These are phyloP conservation scores for Herpetotheres cachinnans DNA, from an alignment of 2,113 vertebrate species.

Conservation along the genomic window DNA sequence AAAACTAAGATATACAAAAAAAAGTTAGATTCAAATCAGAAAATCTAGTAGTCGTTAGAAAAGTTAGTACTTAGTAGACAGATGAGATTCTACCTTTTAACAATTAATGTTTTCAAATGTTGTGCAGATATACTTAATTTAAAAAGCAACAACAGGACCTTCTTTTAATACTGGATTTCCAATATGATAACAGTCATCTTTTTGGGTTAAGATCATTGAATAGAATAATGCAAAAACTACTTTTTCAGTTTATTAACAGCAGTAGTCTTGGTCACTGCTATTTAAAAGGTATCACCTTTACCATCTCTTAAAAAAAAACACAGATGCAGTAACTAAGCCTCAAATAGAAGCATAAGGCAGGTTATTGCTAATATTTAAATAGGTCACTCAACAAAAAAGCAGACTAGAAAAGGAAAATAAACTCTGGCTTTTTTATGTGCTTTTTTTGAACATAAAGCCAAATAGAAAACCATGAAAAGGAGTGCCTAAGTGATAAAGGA, in stretches of 20 bases:
- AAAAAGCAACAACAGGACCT: neutral
- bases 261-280: neutral
- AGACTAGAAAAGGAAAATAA: slow-evolving; percentile 61
- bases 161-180: neutral
- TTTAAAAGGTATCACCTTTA: slow-evolving; percentile 30
- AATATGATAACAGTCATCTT: neutral
- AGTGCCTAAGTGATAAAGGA: neutral
- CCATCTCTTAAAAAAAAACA: neutral
- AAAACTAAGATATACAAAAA: slow-evolving; percentile 5
- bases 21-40: slow-evolving; percentile 39
- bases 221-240: neutral
- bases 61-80: slow-evolving; percentile 68
- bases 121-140: slow-evolving; percentile 47
- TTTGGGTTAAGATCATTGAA: neutral
- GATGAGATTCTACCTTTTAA: slow-evolving; percentile 77
- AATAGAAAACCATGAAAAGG: slow-evolving; percentile 36
- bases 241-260: neutral
- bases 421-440: neutral
- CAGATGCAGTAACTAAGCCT: slow-evolving; percentile 5
- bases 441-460: neutral
- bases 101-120: slow-evolving; percentile 40
- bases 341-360: neutral
- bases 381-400: neutral
- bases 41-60: slow-evolving; percentile 41
- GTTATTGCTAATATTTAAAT: neutral